Percentiles rank a stretch among this genome's conserved stretches.
Conservation (phyloP, 1,140 invertebrate species). For the Melipona quadrifasciata region DNA sequence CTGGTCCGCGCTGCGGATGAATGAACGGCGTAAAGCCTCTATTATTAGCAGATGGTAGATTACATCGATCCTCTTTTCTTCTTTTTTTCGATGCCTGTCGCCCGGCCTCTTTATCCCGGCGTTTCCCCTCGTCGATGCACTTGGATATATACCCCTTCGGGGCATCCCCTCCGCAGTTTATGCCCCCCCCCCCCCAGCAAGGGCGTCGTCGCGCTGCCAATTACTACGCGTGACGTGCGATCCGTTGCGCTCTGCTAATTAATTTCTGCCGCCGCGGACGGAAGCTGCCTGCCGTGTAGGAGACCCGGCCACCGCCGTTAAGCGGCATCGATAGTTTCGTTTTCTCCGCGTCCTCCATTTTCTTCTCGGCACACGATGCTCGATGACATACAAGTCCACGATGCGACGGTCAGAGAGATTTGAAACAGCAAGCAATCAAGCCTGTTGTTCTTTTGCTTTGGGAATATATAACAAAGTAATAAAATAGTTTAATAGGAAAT, state of each 20-base stretch:
- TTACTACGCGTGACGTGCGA: slow-evolving; percentile 73
- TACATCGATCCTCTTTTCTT: slow-evolving; percentile 79
- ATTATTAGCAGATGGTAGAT: slow-evolving; percentile 81
- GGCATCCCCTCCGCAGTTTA: slow-evolving; percentile 71
- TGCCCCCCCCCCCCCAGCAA: slow-evolving; percentile 75
- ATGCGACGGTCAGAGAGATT: background rate
- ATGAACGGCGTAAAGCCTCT: slow-evolving; percentile 76
- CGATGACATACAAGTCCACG: no score
- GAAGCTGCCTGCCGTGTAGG: slow-evolving; percentile 35
- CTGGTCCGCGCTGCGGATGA: slow-evolving; percentile 69
- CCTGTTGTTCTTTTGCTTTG: no score
- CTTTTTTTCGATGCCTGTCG: slow-evolving; percentile 43
- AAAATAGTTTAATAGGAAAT: no score
- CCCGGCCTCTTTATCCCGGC: slow-evolving; percentile 61
- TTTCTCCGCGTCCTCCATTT: background rate
- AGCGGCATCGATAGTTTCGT: background rate
- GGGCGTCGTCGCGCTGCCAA: slow-evolving; percentile 77
- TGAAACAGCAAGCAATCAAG: no score
- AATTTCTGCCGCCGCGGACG: slow-evolving; percentile 71
- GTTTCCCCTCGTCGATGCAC: slow-evolving; percentile 52
- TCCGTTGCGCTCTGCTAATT: slow-evolving; percentile 75
- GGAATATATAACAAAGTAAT: no score
- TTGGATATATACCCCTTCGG: slow-evolving; percentile 52
- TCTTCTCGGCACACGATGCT: background rate
- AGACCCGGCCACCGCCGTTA: background rate